Percentiles rank a stretch among this genome's conserved stretches.
phyloP scores from a whole-genome alignment of 2,113 vertebrate species.

The Mohoua ochrocephala region DNA sequence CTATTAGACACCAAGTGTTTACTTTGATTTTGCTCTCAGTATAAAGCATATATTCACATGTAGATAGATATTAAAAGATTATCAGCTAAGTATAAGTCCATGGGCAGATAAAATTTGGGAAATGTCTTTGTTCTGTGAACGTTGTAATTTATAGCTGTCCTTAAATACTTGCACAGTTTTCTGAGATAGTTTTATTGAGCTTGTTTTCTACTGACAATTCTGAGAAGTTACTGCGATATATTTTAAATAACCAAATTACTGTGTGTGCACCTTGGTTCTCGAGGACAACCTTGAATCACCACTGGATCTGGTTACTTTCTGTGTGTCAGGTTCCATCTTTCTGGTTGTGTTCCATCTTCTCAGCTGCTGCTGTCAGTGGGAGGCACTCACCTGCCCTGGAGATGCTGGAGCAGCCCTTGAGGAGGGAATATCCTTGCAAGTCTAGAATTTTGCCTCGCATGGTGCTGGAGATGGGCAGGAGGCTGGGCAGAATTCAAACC shows the following conservation, averaged over 20 bases:
- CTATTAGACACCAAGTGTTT: neutral
- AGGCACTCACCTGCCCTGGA: neutral
- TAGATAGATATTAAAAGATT: neutral
- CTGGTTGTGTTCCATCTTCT: neutral
- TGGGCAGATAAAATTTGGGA: neutral
- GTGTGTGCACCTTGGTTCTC: accelerated
- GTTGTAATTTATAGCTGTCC: neutral
- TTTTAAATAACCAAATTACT: neutral
- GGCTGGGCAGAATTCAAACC: neutral
- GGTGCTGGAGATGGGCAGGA: neutral
- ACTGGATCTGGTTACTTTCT: neutral
- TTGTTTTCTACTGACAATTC: neutral
- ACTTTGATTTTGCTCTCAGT: neutral
- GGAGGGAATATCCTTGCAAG: neutral
- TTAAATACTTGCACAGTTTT: neutral
- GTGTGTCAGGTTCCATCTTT: accelerated
- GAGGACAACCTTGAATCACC: neutral
- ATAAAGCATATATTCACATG: neutral
- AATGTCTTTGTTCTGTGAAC: neutral
- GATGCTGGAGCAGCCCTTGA: neutral
- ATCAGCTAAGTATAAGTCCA: neutral
- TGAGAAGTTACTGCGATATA: neutral
- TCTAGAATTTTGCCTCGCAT: neutral
- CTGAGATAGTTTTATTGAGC: neutral
- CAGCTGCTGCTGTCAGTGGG: neutral